Evolutionary conservation across 2,888 invertebrate species (phyloP).

Genomic region (Caenorhabditis sp.): DNA sequence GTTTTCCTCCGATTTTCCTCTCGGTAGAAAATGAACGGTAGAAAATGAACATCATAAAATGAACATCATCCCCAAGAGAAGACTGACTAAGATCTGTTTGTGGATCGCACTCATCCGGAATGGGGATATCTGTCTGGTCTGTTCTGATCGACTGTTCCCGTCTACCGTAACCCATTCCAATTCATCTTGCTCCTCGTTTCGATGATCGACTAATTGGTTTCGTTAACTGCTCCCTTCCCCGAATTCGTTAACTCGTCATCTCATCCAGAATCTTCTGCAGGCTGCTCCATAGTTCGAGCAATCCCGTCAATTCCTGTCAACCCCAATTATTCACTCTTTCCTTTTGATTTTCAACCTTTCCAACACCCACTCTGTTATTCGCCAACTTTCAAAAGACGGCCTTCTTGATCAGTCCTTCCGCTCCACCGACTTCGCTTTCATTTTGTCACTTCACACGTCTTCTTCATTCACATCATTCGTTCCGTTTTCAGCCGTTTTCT

Average conservation of each 20-base stretch:
- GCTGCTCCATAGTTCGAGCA: not conserved
- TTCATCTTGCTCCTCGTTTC: not conserved
- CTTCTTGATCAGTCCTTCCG: slow-evolving; percentile 1
- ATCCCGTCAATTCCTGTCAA: not conserved
- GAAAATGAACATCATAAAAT: not conserved
- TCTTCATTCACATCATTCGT: not conserved
- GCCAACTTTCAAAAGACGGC: not conserved
- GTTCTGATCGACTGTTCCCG: no score
- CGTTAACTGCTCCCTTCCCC: slow-evolving; percentile 1
- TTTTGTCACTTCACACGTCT: slow-evolving; percentile 1
- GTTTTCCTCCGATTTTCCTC: not conserved
- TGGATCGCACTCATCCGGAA: no score
- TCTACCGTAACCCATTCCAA: slow-evolving; percentile 1
- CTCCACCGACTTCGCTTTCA: not conserved
- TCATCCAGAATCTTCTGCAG: not conserved
- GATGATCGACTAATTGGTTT: slow-evolving; percentile 9
- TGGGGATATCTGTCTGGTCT: no score
- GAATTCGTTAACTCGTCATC: slow-evolving; percentile 1
- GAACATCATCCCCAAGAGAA: not conserved
- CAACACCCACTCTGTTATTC: slow-evolving; percentile 1
- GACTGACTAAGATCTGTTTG: not conserved
- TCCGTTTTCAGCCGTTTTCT: slow-evolving; percentile 1
- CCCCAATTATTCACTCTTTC: slow-evolving; percentile 1
- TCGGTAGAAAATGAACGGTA: not conserved
- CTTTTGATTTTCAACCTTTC: not conserved